Base-by-base conservation (phyloP, 1,140 invertebrate species). In the Lasioglossum baleicum region DNA sequence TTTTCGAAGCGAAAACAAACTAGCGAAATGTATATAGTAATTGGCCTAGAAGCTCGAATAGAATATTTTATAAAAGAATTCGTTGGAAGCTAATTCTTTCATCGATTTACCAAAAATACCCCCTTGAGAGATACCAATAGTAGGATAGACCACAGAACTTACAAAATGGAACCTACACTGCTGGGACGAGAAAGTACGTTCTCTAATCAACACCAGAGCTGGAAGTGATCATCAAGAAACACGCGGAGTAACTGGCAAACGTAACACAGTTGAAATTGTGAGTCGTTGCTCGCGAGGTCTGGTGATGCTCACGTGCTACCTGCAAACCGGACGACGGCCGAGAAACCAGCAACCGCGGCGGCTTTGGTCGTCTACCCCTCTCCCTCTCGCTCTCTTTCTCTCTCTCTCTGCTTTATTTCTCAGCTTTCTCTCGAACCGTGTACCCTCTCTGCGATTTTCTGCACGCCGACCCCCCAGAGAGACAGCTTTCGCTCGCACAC, bases 281-380 rank as follows among this genome's bases (percentile, higher is more conserved):
- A 72, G 66, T 77, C 44, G 63, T 78, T 83, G 69, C 84, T 82
- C 87, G 84, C 88, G 89, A 90, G 88, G 87, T 90, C 89, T 90
- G 90, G 89, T 91, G 88, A 90, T 90, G 74, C 70, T 77, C 81
- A 82, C 83, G 82, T 85, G 73, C 81, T 85, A 89, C 83, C 82
- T 86, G 87, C 82, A 70, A 74, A 64, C 77, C 77, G 74, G 63
- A 83, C 58, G 75, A 26, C 73, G 73, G 79, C 81, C 69, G 76
- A 48, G 44, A 81, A 63, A 86, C 80, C 79, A 83, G 85, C 80
- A 82, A 83, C 78, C 79, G 71, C 65, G 77, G 53, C 74, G 42
- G 65, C 78, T 69, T 73, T 82, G 81, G 73, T 80, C 79, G 80
- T 68, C 79, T n/a, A 53, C 72, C 87, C 35, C 35, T 35, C 35